phyloP scores from a whole-genome alignment of 2,797 vertebrate genomes.

The Oryzias dopingdopingensis region DNA sequence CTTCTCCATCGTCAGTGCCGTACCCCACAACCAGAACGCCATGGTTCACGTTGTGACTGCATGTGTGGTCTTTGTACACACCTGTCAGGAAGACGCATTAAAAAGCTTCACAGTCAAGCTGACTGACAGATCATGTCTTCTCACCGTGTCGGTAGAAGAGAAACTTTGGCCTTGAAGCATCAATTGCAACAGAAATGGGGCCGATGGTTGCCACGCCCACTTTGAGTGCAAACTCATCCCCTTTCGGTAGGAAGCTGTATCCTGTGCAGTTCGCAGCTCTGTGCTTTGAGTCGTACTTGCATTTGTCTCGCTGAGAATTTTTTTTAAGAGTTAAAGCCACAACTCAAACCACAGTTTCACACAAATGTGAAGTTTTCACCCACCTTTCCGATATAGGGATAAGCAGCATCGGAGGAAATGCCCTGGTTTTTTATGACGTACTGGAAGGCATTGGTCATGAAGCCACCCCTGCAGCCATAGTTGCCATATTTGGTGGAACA shows the following conservation, averaged over 20 bases:
- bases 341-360: too few relatives aligned
- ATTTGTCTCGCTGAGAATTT: slow-evolving; percentile 46
- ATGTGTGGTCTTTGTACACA: slow-evolving; percentile 60
- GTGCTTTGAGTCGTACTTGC: slow-evolving; percentile 66
- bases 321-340: too few relatives aligned
- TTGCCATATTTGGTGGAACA: slow-evolving; percentile 61
- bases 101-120: neutral
- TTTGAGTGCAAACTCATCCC: slow-evolving; percentile 70
- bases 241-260: slow-evolving; percentile 68
- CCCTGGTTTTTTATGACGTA: slow-evolving; percentile 62
- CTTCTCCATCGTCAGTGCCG: slow-evolving; percentile 38
- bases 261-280: slow-evolving; percentile 78
- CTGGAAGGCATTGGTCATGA: slow-evolving; percentile 60
- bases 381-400: slow-evolving; percentile 57
- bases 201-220: slow-evolving; percentile 74
- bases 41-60: slow-evolving; percentile 59
- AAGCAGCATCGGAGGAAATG: slow-evolving; percentile 56
- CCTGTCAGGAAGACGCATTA: slow-evolving; percentile 27
- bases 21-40: slow-evolving; percentile 67
- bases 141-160: slow-evolving; percentile 80
- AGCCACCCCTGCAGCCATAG: slow-evolving; percentile 58
- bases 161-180: slow-evolving; percentile 77
- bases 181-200: slow-evolving; percentile 82
- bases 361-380: neutral
- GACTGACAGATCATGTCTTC: neutral